These are phyloP conservation scores for Alauda arvensis DNA, from an alignment of 2,797 vertebrate species.

Conservation along the genomic window DNA sequence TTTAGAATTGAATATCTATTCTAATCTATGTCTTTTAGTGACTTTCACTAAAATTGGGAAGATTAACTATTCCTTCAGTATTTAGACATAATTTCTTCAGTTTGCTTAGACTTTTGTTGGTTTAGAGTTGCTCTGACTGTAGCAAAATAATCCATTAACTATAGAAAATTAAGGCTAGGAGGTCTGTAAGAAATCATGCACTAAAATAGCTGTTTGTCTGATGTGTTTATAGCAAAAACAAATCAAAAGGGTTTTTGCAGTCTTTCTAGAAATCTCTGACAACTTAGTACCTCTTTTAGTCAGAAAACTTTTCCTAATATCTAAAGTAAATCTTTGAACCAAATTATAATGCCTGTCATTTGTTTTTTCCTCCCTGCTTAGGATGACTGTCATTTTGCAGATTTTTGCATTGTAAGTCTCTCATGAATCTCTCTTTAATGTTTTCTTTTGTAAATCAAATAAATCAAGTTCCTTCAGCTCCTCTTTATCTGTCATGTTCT, in stretches of 20 bases:
- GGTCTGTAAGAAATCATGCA: neutral
- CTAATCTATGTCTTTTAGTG: neutral
- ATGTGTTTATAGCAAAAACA: neutral
- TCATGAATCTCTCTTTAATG: neutral
- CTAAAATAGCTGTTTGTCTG: constrained; percentile 1
- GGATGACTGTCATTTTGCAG: constrained; percentile 16
- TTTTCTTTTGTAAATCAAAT: constrained; percentile 44
- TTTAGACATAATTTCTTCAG: neutral
- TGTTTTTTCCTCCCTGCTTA: constrained; percentile 10
- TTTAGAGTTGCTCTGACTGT: neutral
- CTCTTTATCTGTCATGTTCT: constrained; percentile 10
- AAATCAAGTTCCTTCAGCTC: constrained; percentile 1
- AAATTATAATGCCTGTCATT: neutral
- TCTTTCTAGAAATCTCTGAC: constrained; percentile 20
- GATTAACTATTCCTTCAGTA: neutral
- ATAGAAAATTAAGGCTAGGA: neutral
- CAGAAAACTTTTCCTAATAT: constrained; percentile 18
- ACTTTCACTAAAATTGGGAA: neutral
- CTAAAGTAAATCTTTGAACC: constrained; percentile 33
- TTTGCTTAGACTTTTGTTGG: neutral
- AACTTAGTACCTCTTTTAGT: neutral
- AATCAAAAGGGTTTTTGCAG: constrained; percentile 20
- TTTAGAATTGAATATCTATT: neutral
- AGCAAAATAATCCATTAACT: neutral
- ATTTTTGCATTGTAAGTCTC: constrained; percentile 17